Evolutionary conservation across 2,113 vertebrate genomes (phyloP), one percentile per base, ranked within the genome.

Genomic region (Ctenomys sociabilis): DNA sequence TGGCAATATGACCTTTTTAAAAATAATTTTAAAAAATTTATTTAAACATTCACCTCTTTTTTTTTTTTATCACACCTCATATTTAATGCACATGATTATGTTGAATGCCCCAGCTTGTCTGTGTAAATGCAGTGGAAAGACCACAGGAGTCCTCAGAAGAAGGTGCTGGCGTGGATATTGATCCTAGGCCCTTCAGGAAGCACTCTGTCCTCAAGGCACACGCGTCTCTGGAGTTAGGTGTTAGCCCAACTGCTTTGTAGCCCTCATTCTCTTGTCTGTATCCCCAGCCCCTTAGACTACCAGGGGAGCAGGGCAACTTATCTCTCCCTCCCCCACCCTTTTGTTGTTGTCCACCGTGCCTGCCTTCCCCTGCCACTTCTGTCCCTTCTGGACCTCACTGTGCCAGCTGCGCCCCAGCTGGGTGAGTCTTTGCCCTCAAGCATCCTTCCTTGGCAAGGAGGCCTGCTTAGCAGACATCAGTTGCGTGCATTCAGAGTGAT

Each of bases 241-340:
- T 57, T 45, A 70, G 2, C 9, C 64, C 73, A 30, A 40, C 21
- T 54, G 63, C 35, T 43, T 73, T 68, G 28, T 10, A 40, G 43
- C 4, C 13, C 59, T 75, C 22, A 0, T 80, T 22, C 14, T 49
- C 22, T 73, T 6, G 0, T n/a, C 70, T 6, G 21, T 7, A 22
- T 21, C 72, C 61, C 30, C 2, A 22, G 24, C 35, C 22, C 22
- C 40, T 19, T 21, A 12, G 30, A 8, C 35, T 32, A 30, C 63
- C 63, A n/a, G 21, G 17, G 52, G 3, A 35, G 35, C 63, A n/a
- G 7, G 54, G 66, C 21, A 1, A 8, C 86, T 78, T 82, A 92
- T 24, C 40, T 61, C 4, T 32, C 75, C 40, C 2, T 7, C 0
- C 4, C 1, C 54, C 3, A 0, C 32, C 37, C 40, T 59, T 54